Percentiles rank a stretch among this genome's conserved stretches.
Conservation (phyloP, 1,140 invertebrate species). For the Pseudachorutes palmiensis region DNA sequence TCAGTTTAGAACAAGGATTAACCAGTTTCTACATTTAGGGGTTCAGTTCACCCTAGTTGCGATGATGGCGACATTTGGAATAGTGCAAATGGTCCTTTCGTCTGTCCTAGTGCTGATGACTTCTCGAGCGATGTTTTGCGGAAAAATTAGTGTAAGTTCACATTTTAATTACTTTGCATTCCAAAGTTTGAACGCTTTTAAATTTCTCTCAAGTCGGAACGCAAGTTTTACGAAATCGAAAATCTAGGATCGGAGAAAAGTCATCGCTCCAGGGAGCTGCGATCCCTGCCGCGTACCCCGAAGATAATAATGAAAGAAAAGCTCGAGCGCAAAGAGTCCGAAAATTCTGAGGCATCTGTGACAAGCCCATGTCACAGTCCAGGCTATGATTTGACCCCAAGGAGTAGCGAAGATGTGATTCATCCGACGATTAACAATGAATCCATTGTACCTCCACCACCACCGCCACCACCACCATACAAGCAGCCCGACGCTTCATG, state of each 20-base stretch:
- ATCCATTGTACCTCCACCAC: too few relatives aligned
- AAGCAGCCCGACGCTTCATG: too few relatives aligned
- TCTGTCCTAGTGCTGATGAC: slow-evolving; percentile 17
- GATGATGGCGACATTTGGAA: slow-evolving; percentile 15
- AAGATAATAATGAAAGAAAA: not conserved
- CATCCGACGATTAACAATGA: too few relatives aligned
- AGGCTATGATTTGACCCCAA: not conserved
- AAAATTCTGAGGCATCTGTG: not conserved
- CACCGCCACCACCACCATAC: too few relatives aligned
- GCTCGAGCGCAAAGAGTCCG: not conserved
- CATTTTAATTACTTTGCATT: not conserved
- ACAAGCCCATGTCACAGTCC: not conserved
- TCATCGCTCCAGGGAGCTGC: too few relatives aligned
- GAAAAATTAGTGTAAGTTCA: slow-evolving; percentile 15
- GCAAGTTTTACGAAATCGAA: slow-evolving; percentile 22
- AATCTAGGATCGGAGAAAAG: slow-evolving; percentile 14
- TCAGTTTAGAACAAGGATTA: too few relatives aligned
- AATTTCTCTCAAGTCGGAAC: slow-evolving; percentile 19
- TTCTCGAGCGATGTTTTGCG: slow-evolving; percentile 15
- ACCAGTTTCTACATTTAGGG: too few relatives aligned
- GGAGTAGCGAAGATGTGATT: slow-evolving; percentile 6
- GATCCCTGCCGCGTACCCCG: not conserved
- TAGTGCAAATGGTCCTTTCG: slow-evolving; percentile 19
- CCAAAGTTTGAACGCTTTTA: not conserved
- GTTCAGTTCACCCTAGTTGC: not conserved